These are phyloP conservation scores for Lanius ludovicianus DNA, from an alignment of 2,113 vertebrate species.

Conservation along the genomic window DNA sequence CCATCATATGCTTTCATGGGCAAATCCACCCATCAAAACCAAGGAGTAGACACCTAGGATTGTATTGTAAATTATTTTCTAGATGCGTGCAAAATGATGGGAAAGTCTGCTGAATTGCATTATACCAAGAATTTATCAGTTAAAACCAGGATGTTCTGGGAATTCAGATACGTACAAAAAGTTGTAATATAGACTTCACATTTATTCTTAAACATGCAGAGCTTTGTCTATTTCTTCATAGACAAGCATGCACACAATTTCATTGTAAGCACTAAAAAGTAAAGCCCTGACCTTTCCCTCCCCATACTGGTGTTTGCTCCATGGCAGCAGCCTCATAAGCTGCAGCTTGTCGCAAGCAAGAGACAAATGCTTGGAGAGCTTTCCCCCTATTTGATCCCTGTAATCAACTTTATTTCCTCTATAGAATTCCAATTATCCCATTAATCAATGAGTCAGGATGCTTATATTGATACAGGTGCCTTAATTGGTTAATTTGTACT, in stretches of 20 bases:
- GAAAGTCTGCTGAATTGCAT: neutral
- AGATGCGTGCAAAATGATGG: neutral
- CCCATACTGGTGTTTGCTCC: neutral
- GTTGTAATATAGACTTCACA: neutral
- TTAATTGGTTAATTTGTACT: constrained; percentile 47
- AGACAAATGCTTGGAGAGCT: neutral
- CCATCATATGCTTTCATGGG: neutral
- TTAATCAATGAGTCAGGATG: constrained; percentile 54
- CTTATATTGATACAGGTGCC: constrained; percentile 51
- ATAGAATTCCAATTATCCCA: constrained; percentile 46
- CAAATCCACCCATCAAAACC: neutral
- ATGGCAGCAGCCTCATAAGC: neutral
- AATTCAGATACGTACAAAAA: neutral
- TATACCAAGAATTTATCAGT: neutral
- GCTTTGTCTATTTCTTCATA: neutral
- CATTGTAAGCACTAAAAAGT: neutral
- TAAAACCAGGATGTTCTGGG: neutral
- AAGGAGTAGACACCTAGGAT: neutral
- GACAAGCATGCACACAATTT: neutral
- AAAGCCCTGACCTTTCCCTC: neutral
- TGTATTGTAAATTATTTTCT: neutral
- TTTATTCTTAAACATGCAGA: neutral
- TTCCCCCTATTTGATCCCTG: neutral
- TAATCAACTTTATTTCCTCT: constrained; percentile 43
- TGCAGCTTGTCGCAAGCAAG: neutral